Base-by-base conservation (phyloP, 2,888 invertebrate genomes). In the Salpingus planirostris region DNA sequence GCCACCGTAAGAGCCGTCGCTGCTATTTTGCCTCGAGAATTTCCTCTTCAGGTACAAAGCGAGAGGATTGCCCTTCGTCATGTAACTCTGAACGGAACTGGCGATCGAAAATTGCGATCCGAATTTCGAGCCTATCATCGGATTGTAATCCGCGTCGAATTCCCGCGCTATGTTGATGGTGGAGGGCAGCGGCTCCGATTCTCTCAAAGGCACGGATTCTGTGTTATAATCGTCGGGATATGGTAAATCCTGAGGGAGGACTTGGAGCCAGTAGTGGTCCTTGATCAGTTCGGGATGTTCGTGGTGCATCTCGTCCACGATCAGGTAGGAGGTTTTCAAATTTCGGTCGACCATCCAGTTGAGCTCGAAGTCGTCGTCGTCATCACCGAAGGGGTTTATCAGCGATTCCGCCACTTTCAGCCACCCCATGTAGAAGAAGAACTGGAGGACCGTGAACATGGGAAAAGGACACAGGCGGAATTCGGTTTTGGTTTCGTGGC, bases 311-410 rank as follows among this genome's bases (percentile, higher is more conserved):
- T 90, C 91, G 59, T 92, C 91, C 18, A 92, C 91, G 48, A 91
- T 90, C 60, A 91, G 71, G 65, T 90, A 91, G 8, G 89, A 85
- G n/a, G 90, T 31, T 10, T 31, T 4, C 39, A 87, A 68, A 67
- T 88, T 89, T 50, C 92, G 75, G 63, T 93, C 92, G 30, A 93
- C 83, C 67, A 92, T 76, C 90, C 91, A 91, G 60, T 90, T 92
- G 4, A 84, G 83, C 71, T 90, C 89, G 55, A 90, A 90, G 52
- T 90, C 90, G 54, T 90, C 90, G 54, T 90, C 90, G 51, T 90
- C 89, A 57, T 89, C 89, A 1, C 90, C 90, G 51, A 90, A 90
- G 0, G 90, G 90, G 66, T 93, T 93, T 43, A 92, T 88, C 33
- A 91, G 66, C 0, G 87, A 80, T 65, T 91, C 91, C 11, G 91